phyloP scores from a whole-genome alignment of 2,888 invertebrate genomes.

The Trissolcus brochymenae region DNA sequence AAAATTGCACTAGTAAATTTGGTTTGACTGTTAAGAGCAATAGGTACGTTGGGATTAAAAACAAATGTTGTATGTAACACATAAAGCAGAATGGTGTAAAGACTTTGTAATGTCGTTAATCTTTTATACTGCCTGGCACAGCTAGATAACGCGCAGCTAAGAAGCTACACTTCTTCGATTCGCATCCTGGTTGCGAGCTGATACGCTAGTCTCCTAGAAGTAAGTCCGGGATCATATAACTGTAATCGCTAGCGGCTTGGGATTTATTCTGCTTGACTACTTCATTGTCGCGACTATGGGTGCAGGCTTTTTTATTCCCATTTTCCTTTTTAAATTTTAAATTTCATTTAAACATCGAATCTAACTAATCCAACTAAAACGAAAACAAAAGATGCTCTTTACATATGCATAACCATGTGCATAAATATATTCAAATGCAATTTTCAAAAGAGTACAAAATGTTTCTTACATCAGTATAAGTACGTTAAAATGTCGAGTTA shows the following conservation, averaged over 20 bases:
- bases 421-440: too few species aligned
- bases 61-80: slow-evolving; percentile 30
- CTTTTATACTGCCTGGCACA: slow-evolving; percentile 53
- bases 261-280: slow-evolving; percentile 58
- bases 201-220: slow-evolving; percentile 55
- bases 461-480: too few species aligned
- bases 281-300: slow-evolving; percentile 54
- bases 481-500: too few species aligned
- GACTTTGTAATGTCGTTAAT: slow-evolving; percentile 54
- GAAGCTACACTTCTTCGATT: slow-evolving; percentile 50
- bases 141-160: slow-evolving; percentile 51
- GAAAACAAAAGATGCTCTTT: too few species aligned
- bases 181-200: slow-evolving; percentile 48
- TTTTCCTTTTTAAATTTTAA: too few species aligned
- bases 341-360: too few species aligned
- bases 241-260: slow-evolving; percentile 57
- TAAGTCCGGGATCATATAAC: slow-evolving; percentile 62
- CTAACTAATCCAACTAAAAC: too few species aligned
- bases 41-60: slow-evolving; percentile 1
- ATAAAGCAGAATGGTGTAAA: slow-evolving; percentile 28
- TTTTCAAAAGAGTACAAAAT: too few species aligned
- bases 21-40: too few species aligned
- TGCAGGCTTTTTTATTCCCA: too few species aligned
- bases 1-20: too few species aligned
- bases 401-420: too few species aligned